Base-by-base conservation (phyloP, 1,140 invertebrate species). In the Drosophila arizonae region DNA sequence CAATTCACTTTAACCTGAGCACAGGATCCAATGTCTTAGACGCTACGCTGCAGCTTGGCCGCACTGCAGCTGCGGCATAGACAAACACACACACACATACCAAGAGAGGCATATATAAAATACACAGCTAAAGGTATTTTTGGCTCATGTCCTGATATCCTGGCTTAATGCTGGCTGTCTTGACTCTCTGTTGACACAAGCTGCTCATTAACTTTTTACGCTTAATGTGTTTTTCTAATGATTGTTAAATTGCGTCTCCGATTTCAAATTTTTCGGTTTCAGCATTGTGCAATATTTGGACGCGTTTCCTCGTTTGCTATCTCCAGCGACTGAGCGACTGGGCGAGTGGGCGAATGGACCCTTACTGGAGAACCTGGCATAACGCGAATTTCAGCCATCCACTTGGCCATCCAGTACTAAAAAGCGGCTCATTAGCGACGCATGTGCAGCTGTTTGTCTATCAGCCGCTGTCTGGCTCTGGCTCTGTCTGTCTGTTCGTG, bases 161-260 rank as follows among this genome's bases (percentile, higher is more conserved):
- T 66, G 64, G 57, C 46, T 26, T 24, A 36, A 58, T 75, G 45
- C 62, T 75, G 41, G 64, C 71, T 67, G 71, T 73, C 39, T 36
- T 8, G 46, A 17, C 36, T 6, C 36, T 10, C 69, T 87, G 82
- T 88, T 87, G 79, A 87, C 82, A 72, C 69, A 82, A 64, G 79
- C 55, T 84, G 84, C 84, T 88, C 84, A 88, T 88, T 88, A 88
- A 88, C 88, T 88, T 85, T 84, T 80, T 89, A 89, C 79, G 84
- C 84, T 88, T 88, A 84, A 88, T 88, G 84, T 88, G 85, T 71
- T 69, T 77, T 75, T 72, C 87, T 88, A 88, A 88, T 88, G 84
- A 77, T 88, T 88, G 88, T 84, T 79, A 88, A 87, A 87, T 87
- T 88, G 84, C 85, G 73, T 79, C 84, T 87, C 84, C 57, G 84